Evolutionary conservation across 2,113 vertebrate species (phyloP), one percentile per base, ranked within the genome.

Genomic region (Antigone vipio): DNA sequence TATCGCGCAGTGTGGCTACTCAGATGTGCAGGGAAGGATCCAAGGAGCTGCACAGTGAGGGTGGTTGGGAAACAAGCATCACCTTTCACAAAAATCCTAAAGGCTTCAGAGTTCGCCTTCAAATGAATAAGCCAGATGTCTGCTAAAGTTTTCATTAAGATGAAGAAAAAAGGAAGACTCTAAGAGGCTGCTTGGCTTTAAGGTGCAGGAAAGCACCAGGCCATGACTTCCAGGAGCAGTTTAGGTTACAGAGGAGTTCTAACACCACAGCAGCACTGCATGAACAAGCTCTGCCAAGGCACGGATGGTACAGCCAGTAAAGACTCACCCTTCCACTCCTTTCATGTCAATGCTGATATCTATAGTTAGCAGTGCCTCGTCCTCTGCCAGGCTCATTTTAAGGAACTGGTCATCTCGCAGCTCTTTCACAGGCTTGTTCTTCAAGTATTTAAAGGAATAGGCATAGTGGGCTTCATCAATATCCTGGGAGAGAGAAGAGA

Each of bases 361-460:
- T 91, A 99, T 99, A 75, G 98, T 96, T 45, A 99, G 98, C 76
- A 99, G 97, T 1, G 97, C 98, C 89, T 99, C 99, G 0, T 99
- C 99, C 93, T 99, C 99, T 42, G 99, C 99, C 96, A 99, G 97
- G 89, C 98, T 99, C 97, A 99, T 99, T 98, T 99, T 99, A 85
- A 99, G 97, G 93, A 99, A 99, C 98, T 99, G 99, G 81, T 99
- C 99, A 73, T 99, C 99, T 88, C 98, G 98, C 49, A 99, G 98
- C 97, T 99, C 99, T 96, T 99, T 99, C 50, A 99, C 99, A 42
- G 99, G 98, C 91, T 99, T 99, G 95, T 99, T 99, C 97, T 99
- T 99, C 69, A 99, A 98, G 94, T 99, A 99, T 95, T 99, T 99
- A 97, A 99, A 99, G 59, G 99, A 99, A 95, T 99, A 99, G 42